Evolutionary conservation across 1,140 invertebrate species (phyloP), one percentile per base, ranked within the genome.

Genomic region (Physella acuta): DNA sequence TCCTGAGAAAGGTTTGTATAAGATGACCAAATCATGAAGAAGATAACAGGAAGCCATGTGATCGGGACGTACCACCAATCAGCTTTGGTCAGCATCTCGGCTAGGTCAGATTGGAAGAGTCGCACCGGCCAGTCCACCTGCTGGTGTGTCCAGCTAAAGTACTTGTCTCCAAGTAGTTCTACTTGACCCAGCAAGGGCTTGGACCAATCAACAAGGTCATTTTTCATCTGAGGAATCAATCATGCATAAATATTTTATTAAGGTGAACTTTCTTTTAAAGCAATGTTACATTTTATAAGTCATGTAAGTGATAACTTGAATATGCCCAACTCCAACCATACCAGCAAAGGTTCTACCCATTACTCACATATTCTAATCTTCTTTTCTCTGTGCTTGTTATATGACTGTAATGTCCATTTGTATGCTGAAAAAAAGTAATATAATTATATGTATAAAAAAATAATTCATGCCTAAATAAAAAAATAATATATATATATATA

Each of bases 121-220:
- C 85, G 74, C 11, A 87, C 61, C 11, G 81, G 76, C 28, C 77
- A 79, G 62, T 87, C 86, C 24, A 81, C 84, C 3, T 85, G 85
- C 58, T 84, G 76, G 75, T 87, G 86, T 52, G 85, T 83, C 86
- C 86, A 87, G 16, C 78, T 81, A 77, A 81, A 84, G 68, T 87
- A 87, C n/a, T 81, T 74, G 2, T 84, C 78, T 24, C 82, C 81
- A 28, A 87, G 76, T 11, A 75, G 39, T 3, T 79, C 79, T 64
- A 87, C 79, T 71, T 85, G 79, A 16, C 71, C 76, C 3, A 86
- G 70, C 28, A 87, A 76, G 26, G 85, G 85, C 62, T 79, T 77
- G 33, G 75, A 78, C 74, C 78, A 82, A 67, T 86, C 84, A 3
- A 87, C 66, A 8, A 84, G 60, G 30, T 80, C 76, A 68, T 85